Base-by-base conservation (phyloP, 2,888 invertebrate genomes). In the Biston stratarius region DNA sequence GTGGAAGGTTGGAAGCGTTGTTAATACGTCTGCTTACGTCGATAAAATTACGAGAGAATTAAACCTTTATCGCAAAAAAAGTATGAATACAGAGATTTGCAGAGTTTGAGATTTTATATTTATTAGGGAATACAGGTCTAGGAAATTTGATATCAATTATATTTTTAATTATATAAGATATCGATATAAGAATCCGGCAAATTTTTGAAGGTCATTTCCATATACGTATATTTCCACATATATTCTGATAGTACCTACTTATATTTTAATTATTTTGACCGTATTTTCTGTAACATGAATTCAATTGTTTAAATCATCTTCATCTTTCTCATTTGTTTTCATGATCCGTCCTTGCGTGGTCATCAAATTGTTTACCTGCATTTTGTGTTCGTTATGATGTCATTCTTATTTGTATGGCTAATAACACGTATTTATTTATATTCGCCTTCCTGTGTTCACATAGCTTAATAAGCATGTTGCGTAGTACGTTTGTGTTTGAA, bases 1-100 rank as follows among this genome's bases (percentile, higher is more conserved):
- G 45, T 42, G 47, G 44, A 10, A 24, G 6, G 9, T 67, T 14
- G 65, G 56, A 44, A 71, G 61, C 62, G 64, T 53, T 61, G 69
- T 71, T 67, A 51, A 24, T 24, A 9, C 36, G 38, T 38, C 38
- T 8, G 24, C 24, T 24, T 24, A 24, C 24, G 36, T 52, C 9
- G 14, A n/a, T 38, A 36, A 24, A 14, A 33, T 12, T 11, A 33
- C 11, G 8, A 33, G 24, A 12, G 34, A 8, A 7, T 6, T 38
- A 34, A 34, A 51, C 6, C 52, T 6, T 52, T 36, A 10, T n/a
- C 14, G 52, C 9, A 38, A 38, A 36, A 5, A 38, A 38, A 6
- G 38, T 38, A 24, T 2, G 0, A 38, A n/a, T n/a, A n/a, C 5
- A 7, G 3, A 24, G 5, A 9, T 51, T 49, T 48, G 11, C 33